These are phyloP conservation scores for Rallus crepitans DNA, from an alignment of 2,797 vertebrate species.

Conservation along the genomic window DNA sequence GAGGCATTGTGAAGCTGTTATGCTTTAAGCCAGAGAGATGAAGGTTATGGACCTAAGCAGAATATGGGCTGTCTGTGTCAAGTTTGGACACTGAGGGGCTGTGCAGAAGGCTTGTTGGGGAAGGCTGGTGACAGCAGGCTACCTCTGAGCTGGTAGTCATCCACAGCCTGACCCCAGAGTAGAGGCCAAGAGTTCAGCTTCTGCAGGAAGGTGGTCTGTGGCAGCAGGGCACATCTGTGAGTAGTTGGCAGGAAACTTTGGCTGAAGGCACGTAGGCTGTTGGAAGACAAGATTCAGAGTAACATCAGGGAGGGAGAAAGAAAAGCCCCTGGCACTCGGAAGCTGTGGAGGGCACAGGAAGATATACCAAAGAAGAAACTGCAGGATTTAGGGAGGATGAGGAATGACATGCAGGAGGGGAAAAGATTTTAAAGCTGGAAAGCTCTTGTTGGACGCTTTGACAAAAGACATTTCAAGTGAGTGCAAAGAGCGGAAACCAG, in stretches of 20 bases:
- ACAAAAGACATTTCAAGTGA: neutral
- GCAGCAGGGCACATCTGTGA: neutral
- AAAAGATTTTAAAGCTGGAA: neutral
- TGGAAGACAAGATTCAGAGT: neutral
- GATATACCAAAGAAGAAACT: neutral
- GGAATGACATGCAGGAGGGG: neutral
- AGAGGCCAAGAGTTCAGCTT: neutral
- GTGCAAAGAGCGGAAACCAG: neutral
- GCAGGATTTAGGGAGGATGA: neutral
- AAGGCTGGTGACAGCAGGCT: accelerated
- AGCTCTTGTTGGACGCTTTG: neutral
- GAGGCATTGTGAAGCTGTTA: neutral
- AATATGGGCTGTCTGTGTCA: neutral
- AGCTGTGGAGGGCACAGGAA: neutral
- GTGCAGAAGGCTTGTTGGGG: neutral
- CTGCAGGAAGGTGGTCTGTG: neutral
- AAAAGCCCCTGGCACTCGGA: neutral
- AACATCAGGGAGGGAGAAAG: neutral
- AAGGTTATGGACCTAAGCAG: neutral
- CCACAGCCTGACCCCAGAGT: neutral
- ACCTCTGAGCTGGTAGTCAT: neutral
- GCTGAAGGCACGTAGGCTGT: neutral
- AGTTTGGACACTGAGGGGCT: neutral
- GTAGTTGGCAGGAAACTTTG: neutral
- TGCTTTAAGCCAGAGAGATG: neutral